Base-by-base conservation (phyloP, 2,113 vertebrate species). In the Synchiropus splendidus region DNA sequence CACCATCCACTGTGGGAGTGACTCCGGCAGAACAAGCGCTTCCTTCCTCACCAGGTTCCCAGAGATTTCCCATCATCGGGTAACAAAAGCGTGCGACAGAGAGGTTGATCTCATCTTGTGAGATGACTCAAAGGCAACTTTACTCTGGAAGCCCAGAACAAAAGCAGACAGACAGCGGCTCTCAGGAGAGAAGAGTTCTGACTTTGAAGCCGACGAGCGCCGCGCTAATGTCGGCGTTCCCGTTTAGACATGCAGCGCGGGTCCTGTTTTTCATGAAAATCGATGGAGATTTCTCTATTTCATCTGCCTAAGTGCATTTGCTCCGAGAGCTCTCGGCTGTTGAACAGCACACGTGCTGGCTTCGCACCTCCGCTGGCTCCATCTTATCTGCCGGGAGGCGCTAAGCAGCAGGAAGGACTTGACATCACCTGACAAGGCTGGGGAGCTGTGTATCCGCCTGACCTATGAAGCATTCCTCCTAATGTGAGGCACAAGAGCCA, bases 291-390 rank as follows among this genome's bases (percentile, higher is more conserved):
- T 50, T 49, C 15, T 54, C 36, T 39, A 54, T 59, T 68, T 42
- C 52, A 67, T 77, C 70, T 64, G 73, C 75, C 77, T 27, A 72
- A 51, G 42, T 64, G 62, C 72, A 50, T 61, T 65, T 10, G n/a
- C 17, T 41, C 42, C 43, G 42, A 67, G 44, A 58, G 37, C 54
- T 77, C 51, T 58, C 65, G 66, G 64, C 61, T 70, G 76, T 79
- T 70, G 71, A 31, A 34, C 30, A 48, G 64, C 72, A 64, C 63
- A 59, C 74, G 77, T 60, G 76, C 36, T 18, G 13, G 57, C 52
- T 58, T 61, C 54, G 47, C 55, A 60, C 51, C 61, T 61, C 65
- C 72, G 57, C 59, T 54, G 18, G 39, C 17, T 17, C 18, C 14
- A 48, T 46, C 49, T 70, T 60, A 77, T 77, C 79, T 70, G 56